These are phyloP conservation scores for Squalus acanthias DNA, from an alignment of 2,797 vertebrate species.

Conservation along the genomic window DNA sequence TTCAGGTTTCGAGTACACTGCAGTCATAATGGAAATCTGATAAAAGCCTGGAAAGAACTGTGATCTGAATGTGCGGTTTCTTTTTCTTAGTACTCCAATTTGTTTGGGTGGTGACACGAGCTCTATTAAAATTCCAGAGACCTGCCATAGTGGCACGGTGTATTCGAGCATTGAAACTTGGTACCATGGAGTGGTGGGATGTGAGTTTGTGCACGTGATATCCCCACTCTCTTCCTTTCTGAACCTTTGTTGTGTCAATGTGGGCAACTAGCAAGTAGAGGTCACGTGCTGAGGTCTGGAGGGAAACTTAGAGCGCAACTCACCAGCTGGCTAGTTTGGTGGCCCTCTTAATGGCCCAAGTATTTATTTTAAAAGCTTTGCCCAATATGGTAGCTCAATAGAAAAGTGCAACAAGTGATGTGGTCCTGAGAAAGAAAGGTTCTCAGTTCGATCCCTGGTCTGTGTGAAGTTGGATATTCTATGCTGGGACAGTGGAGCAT, in stretches of 20 bases:
- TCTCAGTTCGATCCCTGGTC: neutral
- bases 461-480: neutral
- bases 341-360: neutral
- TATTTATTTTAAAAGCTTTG: neutral
- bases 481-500: neutral
- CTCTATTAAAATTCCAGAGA: neutral
- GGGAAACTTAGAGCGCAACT: neutral
- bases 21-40: neutral
- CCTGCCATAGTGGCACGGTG: neutral
- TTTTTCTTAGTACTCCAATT: neutral
- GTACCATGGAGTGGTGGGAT: neutral
- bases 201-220: neutral
- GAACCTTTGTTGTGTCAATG: neutral
- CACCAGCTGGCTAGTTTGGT: neutral
- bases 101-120: neutral
- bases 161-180: neutral
- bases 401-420: neutral
- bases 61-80: neutral
- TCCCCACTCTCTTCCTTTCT: neutral
- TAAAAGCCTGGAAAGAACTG: neutral
- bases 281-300: neutral
- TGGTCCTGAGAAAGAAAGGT: neutral
- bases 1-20: neutral
- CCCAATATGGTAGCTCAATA: neutral
- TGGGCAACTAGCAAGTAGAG: neutral